Percentiles rank a stretch among this genome's conserved stretches.
phyloP scores from a whole-genome alignment of 1,140 invertebrate species.

The Cryptotermes secundus region DNA sequence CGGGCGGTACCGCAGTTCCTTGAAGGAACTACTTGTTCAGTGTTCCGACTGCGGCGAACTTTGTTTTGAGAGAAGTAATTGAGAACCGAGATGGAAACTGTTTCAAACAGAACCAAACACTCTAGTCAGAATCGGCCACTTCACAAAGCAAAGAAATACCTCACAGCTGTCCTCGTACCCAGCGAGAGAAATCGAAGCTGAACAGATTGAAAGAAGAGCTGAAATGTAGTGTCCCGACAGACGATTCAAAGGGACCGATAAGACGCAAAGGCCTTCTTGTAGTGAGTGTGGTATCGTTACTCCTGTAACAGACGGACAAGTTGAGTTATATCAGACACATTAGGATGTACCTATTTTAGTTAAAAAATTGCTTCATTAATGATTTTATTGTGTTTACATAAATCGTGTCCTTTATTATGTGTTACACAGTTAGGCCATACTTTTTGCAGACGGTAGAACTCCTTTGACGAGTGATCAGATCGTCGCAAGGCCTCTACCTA shows the following conservation, averaged over 20 bases:
- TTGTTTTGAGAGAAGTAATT: slow-evolving; percentile 14
- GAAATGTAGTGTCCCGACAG: neutral
- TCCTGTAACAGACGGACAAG: neutral
- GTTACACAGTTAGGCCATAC: too few relatives aligned
- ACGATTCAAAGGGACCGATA: neutral
- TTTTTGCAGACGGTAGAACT: too few relatives aligned
- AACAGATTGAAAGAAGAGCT: neutral
- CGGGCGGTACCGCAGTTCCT: neutral
- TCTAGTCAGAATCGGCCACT: neutral
- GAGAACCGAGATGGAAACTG: neutral
- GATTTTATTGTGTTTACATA: too few relatives aligned
- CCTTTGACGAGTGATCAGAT: too few relatives aligned
- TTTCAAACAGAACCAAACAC: neutral
- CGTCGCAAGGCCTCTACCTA: too few relatives aligned
- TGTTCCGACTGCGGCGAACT: neutral
- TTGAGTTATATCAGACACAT: neutral
- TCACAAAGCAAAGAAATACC: slow-evolving; percentile 4
- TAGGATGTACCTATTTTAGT: neutral
- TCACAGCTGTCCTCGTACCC: neutral
- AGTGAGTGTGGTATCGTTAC: neutral
- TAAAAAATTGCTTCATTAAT: too few relatives aligned
- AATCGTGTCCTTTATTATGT: too few relatives aligned
- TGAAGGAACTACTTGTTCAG: neutral
- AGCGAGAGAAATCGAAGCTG: neutral
- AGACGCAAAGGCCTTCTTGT: neutral